Evolutionary conservation across 2,888 invertebrate species (phyloP), one percentile per base, ranked within the genome.

Genomic region (Cacoxenus indagator): DNA sequence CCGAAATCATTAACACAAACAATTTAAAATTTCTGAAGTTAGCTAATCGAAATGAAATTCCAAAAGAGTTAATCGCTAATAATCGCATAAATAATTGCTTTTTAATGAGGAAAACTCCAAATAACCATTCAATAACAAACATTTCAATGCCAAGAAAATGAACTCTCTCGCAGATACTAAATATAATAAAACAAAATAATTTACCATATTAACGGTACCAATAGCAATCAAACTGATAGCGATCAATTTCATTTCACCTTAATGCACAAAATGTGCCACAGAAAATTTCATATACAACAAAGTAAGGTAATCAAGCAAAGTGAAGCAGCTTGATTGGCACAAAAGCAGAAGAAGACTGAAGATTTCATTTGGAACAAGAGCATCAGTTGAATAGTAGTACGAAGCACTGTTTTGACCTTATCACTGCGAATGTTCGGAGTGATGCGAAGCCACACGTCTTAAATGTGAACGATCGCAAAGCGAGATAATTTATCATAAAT

Each of bases 171-270:
- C 27, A 43, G 1, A 64, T 26, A 45, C 45, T 64, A 37, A 45
- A 43, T 81, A 78, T n/a, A n/a, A n/a, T n/a, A n/a, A n/a, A n/a
- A n/a, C 83, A 83, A 83, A 81, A 83, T 83, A 81, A 81, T 81
- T 83, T 83, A 81, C 82, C 83, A 81, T 83, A 81, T 83, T 81
- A 81, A 83, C 80, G 83, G 83, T 82, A 83, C 79, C 73, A 83
- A 83, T 83, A 81, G 79, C 82, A 83, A 81, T 81, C 80, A 81
- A 81, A 79, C 76, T 80, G 80, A 83, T 82, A 83, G 80, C 82
- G 82, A 83, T 81, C 83, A 83, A 81, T 80, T 81, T 83, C 81
- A 81, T 79, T 74, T 57, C 77, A 78, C 80, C 83, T 79, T 76
- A 69, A 73, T 83, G 82, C 80, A 22, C 19, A 9, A 51, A 59